These are phyloP conservation scores for Drosophila watanabei DNA, from an alignment of 1,140 invertebrate species.

Conservation along the genomic window DNA sequence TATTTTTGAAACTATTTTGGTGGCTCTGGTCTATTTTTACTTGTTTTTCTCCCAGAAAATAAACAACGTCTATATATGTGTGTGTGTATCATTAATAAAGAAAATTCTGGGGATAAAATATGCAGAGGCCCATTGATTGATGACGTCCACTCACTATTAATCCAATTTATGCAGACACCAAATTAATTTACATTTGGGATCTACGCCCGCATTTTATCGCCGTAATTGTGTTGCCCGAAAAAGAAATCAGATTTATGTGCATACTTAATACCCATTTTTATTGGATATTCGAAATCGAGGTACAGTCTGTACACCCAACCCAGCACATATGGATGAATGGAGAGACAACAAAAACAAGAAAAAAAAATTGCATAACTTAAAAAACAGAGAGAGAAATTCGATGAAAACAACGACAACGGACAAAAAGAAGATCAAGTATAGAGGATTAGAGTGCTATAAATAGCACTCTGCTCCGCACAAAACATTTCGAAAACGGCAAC, in stretches of 20 bases:
- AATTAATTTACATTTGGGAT: conserved; percentile 43
- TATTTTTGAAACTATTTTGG: conserved; percentile 15
- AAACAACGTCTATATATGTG: conserved; percentile 24
- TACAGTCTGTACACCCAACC: conserved; percentile 40
- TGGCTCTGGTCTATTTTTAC: conserved; percentile 29
- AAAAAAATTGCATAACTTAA: conserved; percentile 61
- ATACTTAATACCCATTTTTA: conserved; percentile 34
- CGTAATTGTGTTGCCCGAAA: conserved; percentile 23
- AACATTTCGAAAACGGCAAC: conserved; percentile 49
- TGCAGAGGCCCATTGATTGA: conserved; percentile 30
- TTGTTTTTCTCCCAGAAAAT: conserved; percentile 19
- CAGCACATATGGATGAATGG: conserved; percentile 16
- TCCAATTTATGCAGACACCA: conserved; percentile 31
- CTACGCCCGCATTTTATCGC: conserved; percentile 33
- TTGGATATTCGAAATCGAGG: conserved; percentile 25
- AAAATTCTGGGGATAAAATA: conserved; percentile 30
- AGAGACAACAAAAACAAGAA: conserved; percentile 13
- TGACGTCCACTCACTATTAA: conserved; percentile 24
- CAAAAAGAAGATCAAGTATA: conserved; percentile 59
- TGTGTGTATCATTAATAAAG: conserved; percentile 35
- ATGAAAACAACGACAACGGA: conserved; percentile 25
- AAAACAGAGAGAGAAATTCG: conserved; percentile 14
- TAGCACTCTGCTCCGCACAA: conserved; percentile 39
- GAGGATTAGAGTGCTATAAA: conserved; percentile 61
- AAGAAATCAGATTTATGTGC: conserved; percentile 32